Conservation (phyloP, 1,140 invertebrate species). For the Papilio aristodemus region DNA sequence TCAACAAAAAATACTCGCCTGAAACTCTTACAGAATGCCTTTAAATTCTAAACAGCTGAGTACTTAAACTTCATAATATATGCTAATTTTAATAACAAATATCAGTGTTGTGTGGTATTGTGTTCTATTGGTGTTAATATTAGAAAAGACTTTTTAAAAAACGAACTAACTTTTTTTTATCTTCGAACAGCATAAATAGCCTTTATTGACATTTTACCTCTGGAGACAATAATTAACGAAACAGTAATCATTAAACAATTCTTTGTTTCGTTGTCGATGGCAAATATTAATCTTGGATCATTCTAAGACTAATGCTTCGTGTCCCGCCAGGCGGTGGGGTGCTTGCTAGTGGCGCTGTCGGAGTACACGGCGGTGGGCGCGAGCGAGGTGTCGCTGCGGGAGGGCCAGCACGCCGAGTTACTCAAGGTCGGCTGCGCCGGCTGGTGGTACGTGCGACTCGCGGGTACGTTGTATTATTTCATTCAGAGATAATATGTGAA, state of each 20-base stretch:
- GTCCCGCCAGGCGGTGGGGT: constrained; percentile 80
- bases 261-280: neutral
- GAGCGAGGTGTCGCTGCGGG: constrained; percentile 92
- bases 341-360: constrained; percentile 90
- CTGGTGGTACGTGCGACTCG: constrained; percentile 96
- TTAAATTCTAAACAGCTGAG: neutral
- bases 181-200: neutral
- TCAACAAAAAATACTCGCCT: constrained; percentile 8
- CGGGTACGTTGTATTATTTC: constrained; percentile 79
- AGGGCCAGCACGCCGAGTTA: constrained; percentile 93
- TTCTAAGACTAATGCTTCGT: neutral
- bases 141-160: no score
- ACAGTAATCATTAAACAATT: neutral
- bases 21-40: constrained; percentile 7
- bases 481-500: no score
- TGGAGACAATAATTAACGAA: neutral
- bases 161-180: neutral
- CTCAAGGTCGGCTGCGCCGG: constrained; percentile 95
- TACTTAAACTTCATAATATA: no score
- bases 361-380: constrained; percentile 94
- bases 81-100: no score
- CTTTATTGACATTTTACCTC: neutral
- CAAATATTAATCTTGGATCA: neutral
- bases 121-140: no score
- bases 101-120: no score